Percentiles rank a stretch among this genome's conserved stretches.
phyloP scores from a whole-genome alignment of 2,113 vertebrate genomes.

The Neodon shergylaensis region DNA sequence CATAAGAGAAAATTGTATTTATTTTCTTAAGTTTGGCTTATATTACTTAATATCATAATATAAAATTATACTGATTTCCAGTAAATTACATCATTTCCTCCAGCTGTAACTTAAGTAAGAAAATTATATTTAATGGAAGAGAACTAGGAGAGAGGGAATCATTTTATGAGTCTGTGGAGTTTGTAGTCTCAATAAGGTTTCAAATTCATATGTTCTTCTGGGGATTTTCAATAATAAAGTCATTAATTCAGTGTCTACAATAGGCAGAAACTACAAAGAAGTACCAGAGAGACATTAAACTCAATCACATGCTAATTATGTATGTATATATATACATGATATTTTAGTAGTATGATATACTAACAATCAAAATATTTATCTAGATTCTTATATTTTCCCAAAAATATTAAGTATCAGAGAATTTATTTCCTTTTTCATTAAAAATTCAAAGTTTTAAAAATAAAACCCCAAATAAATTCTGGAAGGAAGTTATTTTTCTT shows the following conservation, averaged over 20 bases:
- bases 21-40: not conserved
- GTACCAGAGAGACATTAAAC: not conserved
- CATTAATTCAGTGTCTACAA: not conserved
- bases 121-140: not conserved
- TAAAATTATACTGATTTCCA: not conserved
- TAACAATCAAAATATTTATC: not conserved
- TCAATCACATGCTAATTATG: not conserved
- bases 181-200: constrained; percentile 28
- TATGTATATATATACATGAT: not conserved
- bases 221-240: constrained; percentile 8
- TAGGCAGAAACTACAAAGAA: not conserved
- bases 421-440: not conserved
- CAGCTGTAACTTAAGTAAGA: not conserved
- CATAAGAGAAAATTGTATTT: not conserved
- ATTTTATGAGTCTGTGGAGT: not conserved
- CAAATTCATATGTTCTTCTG: not conserved
- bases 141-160: not conserved
- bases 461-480: not conserved
- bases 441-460: constrained; percentile 38
- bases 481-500: constrained; percentile 16
- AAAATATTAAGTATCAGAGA: constrained; percentile 4
- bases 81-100: not conserved
- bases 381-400: not conserved
- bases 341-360: not conserved
- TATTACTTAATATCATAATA: not conserved